Conservation (phyloP, 2,113 vertebrate genomes). For the Hystrix cristata region DNA sequence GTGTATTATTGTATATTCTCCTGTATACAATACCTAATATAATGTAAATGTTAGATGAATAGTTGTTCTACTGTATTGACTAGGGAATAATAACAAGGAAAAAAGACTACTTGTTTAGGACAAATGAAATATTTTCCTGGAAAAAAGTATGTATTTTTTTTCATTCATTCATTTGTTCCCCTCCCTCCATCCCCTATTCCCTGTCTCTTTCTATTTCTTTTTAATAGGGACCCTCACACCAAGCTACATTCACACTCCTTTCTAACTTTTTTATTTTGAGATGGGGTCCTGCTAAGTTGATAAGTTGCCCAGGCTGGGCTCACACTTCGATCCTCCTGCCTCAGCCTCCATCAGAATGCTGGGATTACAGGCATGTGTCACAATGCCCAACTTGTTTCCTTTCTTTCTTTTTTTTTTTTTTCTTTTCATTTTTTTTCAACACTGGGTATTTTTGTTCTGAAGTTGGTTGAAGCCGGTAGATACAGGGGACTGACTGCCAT, state of each 20-base stretch:
- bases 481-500: too few species aligned
- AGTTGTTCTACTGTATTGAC: not conserved
- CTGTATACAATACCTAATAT: not conserved
- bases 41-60: not conserved
- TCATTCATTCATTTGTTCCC: not conserved
- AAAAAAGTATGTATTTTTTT: not conserved
- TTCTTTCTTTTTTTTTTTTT: not conserved
- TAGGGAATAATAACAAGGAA: not conserved
- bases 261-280: not conserved
- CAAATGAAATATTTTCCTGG: not conserved
- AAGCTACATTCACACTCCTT: not conserved
- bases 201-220: not conserved
- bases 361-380: not conserved
- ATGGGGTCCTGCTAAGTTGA: not conserved
- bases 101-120: not conserved
- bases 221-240: not conserved
- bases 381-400: not conserved
- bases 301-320: not conserved
- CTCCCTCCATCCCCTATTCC: not conserved
- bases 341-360: not conserved
- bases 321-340: not conserved
- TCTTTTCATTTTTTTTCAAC: not conserved
- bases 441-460: not conserved
- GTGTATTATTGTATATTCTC: not conserved
- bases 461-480: not conserved